Evolutionary conservation across 2,797 vertebrate species (phyloP).

Genomic region (Megalops cyprinoides): DNA sequence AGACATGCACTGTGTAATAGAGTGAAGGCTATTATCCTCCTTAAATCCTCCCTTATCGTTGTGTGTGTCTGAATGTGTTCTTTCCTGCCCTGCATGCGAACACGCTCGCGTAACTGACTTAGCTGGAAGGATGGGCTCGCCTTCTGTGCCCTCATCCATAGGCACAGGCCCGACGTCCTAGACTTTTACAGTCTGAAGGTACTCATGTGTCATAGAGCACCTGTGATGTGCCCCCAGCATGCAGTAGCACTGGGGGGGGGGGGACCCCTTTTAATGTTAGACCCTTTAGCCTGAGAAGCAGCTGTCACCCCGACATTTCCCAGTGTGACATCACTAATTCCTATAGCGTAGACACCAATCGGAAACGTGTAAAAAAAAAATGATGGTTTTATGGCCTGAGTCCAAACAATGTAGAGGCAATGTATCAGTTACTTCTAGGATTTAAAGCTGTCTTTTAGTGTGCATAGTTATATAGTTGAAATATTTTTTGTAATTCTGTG

Average conservation of each 20-base stretch:
- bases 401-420: neutral
- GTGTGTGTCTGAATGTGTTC: neutral
- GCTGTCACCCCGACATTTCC: neutral
- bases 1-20: neutral
- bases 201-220: constrained; percentile 1
- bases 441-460: too few relatives aligned
- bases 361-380: neutral
- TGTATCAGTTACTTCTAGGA: too few relatives aligned
- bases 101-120: constrained; percentile 6
- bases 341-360: neutral
- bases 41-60: neutral
- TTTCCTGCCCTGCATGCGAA: neutral
- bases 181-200: constrained; percentile 48
- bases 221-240: neutral
- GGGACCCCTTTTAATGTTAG: neutral
- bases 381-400: neutral
- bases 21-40: neutral
- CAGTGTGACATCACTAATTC: neutral
- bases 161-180: constrained; percentile 60
- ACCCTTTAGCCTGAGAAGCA: neutral
- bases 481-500: too few relatives aligned
- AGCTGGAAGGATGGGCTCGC: constrained; percentile 59
- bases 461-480: too few relatives aligned
- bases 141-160: constrained; percentile 60
- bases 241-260: neutral